phyloP scores from a whole-genome alignment of 2,888 invertebrate species.

The Stenoptilia bipunctidactyla region DNA sequence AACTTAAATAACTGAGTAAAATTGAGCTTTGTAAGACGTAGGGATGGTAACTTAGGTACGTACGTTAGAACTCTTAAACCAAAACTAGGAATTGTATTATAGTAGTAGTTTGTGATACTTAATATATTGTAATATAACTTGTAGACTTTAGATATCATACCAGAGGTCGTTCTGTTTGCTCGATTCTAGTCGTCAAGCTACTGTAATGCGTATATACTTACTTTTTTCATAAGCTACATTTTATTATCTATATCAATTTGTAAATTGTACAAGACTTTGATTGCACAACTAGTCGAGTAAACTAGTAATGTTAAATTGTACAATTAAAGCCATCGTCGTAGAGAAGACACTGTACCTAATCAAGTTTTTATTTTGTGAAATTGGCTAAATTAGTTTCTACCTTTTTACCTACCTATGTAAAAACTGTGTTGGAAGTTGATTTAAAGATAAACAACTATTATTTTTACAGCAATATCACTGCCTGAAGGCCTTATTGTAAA shows the following conservation, averaged over 20 bases:
- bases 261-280: constrained; percentile 49
- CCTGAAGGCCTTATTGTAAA: background rate
- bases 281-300: constrained; percentile 35
- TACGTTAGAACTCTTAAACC: background rate
- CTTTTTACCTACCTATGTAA: too few species aligned
- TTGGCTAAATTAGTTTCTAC: too few species aligned
- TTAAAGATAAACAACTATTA: too few species aligned
- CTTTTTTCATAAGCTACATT: constrained; percentile 26
- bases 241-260: constrained; percentile 33
- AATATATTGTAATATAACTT: background rate
- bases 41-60: too few species aligned
- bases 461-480: background rate
- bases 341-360: background rate
- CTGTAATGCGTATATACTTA: constrained; percentile 22
- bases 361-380: too few species aligned
- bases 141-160: background rate
- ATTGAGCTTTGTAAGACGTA: too few species aligned
- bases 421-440: too few species aligned
- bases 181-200: constrained; percentile 43
- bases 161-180: constrained; percentile 16
- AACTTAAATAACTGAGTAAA: too few species aligned
- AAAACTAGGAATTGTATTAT: background rate
- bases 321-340: constrained; percentile 1
- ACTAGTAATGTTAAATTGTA: background rate
- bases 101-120: constrained; percentile 2